A percentile compares a stretch with the other conserved stretches of the same genome.
These are phyloP conservation scores for Cricetomys ansorgei DNA, from an alignment of 2,113 vertebrate species.

Conservation along the genomic window DNA sequence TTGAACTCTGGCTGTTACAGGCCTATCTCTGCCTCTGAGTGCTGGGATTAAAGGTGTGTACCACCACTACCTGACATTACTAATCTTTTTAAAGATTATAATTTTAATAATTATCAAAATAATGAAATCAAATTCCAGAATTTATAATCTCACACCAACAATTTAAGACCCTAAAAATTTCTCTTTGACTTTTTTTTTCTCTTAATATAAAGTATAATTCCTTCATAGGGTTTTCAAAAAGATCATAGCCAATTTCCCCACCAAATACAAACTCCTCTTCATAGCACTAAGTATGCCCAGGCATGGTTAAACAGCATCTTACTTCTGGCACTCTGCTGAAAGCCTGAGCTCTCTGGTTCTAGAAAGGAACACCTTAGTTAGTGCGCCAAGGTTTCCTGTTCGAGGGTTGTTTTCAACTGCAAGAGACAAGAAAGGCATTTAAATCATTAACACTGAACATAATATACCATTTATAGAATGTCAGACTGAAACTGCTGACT, in stretches of 20 bases:
- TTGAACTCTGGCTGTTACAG: no score
- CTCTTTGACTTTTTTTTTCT: not conserved
- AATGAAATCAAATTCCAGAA: slow-evolving; percentile 46
- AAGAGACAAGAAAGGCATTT: slow-evolving; percentile 70
- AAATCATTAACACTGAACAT: slow-evolving; percentile 49
- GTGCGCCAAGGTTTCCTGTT: slow-evolving; percentile 94
- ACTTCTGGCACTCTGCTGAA: slow-evolving; percentile 99
- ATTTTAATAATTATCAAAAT: slow-evolving; percentile 40
- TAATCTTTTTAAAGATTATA: slow-evolving; percentile 21
- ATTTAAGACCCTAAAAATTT: slow-evolving; percentile 4
- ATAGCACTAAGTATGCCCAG: slow-evolving; percentile 20
- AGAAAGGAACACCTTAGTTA: slow-evolving; percentile 96
- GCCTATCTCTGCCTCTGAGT: no score
- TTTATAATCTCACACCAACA: not conserved
- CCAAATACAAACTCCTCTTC: not conserved
- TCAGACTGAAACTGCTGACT: slow-evolving; percentile 4
- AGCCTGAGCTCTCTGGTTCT: slow-evolving; percentile 99
- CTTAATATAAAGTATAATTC: slow-evolving; percentile 36
- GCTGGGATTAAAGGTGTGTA: no score
- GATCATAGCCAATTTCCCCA: not conserved
- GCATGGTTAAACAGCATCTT: slow-evolving; percentile 82
- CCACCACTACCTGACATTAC: no score
- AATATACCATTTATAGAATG: slow-evolving; percentile 49
- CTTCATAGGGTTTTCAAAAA: slow-evolving; percentile 1
- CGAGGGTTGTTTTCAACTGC: slow-evolving; percentile 98